Evolutionary conservation across 2,888 invertebrate species (phyloP).

Genomic region (Drosophila incognita): DNA sequence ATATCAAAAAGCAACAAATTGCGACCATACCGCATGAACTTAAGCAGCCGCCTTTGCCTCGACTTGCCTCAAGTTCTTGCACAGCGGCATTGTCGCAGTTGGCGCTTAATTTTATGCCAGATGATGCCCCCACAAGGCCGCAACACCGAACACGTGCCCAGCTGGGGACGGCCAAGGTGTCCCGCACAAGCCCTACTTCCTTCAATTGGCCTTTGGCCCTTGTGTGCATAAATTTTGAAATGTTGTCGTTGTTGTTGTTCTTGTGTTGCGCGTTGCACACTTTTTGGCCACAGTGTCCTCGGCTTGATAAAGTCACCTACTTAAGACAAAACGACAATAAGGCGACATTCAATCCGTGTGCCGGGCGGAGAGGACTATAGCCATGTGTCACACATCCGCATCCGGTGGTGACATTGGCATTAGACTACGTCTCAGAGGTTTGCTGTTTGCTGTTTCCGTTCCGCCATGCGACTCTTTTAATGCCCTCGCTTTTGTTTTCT

Average conservation of each 20-base stretch:
- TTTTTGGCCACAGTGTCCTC: slow-evolving; percentile 54
- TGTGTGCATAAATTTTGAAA: slow-evolving; percentile 64
- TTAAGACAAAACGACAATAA: slow-evolving; percentile 74
- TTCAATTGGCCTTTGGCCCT: slow-evolving; percentile 35
- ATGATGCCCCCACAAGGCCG: slow-evolving; percentile 63
- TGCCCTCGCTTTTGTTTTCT: slow-evolving; percentile 46
- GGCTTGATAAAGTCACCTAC: slow-evolving; percentile 79
- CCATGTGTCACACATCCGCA: slow-evolving; percentile 70
- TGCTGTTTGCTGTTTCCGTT: slow-evolving; percentile 68
- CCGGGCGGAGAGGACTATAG: not conserved
- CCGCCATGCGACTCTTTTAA: slow-evolving; percentile 60
- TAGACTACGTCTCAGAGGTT: slow-evolving; percentile 54
- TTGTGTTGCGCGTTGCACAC: slow-evolving; percentile 50
- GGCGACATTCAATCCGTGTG: slow-evolving; percentile 27
- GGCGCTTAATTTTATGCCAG: slow-evolving; percentile 71
- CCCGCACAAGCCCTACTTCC: not conserved
- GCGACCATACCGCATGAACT: slow-evolving; percentile 13
- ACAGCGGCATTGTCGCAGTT: slow-evolving; percentile 44
- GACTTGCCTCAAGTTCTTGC: slow-evolving; percentile 31
- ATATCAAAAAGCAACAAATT: slow-evolving; percentile 80
- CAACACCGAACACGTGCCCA: slow-evolving; percentile 59
- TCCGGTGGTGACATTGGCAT: slow-evolving; percentile 78
- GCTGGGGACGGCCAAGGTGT: slow-evolving; percentile 44
- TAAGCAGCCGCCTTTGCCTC: slow-evolving; percentile 1
- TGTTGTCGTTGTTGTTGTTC: slow-evolving; percentile 19